These are phyloP conservation scores for Caenorhabditis remanei DNA, from an alignment of 1,140 invertebrate genomes.

Conservation along the genomic window DNA sequence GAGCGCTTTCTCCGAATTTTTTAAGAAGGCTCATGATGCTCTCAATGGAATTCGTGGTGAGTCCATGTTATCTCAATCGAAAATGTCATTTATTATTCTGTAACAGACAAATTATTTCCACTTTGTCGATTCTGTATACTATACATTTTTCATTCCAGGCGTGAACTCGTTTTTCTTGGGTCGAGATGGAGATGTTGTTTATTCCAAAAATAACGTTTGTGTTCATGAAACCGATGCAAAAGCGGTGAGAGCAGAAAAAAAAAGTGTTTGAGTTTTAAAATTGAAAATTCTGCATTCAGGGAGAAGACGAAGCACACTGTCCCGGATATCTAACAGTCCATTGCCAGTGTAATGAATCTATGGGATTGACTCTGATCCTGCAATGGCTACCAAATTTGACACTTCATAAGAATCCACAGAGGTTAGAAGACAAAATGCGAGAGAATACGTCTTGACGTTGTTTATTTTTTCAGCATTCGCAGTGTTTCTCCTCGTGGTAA, in stretches of 20 bases:
- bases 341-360: conserved; percentile 82
- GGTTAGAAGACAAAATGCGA: conserved; percentile 73
- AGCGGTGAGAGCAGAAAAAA: not conserved
- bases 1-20: conserved; percentile 72
- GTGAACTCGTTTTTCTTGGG: conserved; percentile 73
- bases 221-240: conserved; percentile 86
- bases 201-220: conserved; percentile 89
- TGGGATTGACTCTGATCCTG: conserved; percentile 86
- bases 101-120: conserved; percentile 35
- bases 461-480: conserved; percentile 70
- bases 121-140: not conserved
- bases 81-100: not conserved
- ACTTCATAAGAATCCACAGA: conserved; percentile 87
- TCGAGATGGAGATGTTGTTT: conserved; percentile 76
- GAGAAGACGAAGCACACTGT: conserved; percentile 87
- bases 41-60: conserved; percentile 72
- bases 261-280: not conserved
- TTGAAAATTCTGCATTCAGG: conserved; percentile 73
- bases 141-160: conserved; percentile 67
- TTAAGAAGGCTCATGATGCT: conserved; percentile 77
- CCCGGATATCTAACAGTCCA: conserved; percentile 91
- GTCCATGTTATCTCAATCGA: not conserved
- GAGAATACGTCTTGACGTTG: not conserved
- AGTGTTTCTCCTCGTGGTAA: conserved; percentile 74
- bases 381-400: conserved; percentile 94